These are phyloP conservation scores for Limnephilus rhombicus DNA, from an alignment of 2,888 invertebrate genomes.

Conservation along the genomic window DNA sequence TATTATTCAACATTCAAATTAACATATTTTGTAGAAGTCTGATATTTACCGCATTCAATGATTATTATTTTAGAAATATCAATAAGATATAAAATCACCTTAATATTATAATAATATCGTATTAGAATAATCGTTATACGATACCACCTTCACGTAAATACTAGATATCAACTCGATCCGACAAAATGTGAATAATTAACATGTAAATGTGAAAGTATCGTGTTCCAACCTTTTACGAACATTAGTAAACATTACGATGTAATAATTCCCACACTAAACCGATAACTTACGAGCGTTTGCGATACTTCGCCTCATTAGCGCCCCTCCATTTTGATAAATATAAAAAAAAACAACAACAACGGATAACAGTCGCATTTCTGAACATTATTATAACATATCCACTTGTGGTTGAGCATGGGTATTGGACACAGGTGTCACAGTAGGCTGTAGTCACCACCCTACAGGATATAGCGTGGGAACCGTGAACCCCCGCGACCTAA, in stretches of 20 bases:
- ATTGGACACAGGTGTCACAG: background rate
- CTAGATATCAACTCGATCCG: background rate
- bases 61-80: too few relatives aligned
- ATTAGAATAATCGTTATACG: background rate
- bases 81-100: too few relatives aligned
- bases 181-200: slow-evolving; percentile 1
- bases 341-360: background rate
- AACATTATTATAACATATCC: background rate
- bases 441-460: background rate
- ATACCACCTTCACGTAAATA: background rate
- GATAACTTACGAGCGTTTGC: background rate
- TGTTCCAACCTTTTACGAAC: background rate
- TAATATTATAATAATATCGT: too few relatives aligned
- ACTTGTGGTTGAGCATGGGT: background rate
- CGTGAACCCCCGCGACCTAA: background rate
- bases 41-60: too few relatives aligned
- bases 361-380: background rate
- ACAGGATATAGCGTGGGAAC: slow-evolving; percentile 32
- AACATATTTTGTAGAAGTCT: too few relatives aligned
- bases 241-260: background rate
- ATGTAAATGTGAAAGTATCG: background rate
- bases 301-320: background rate
- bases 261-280: slow-evolving; percentile 17
- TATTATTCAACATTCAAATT: too few relatives aligned
- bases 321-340: background rate